Base-by-base conservation (phyloP, 2,113 vertebrate genomes). In the Notarius lentiginosus region DNA sequence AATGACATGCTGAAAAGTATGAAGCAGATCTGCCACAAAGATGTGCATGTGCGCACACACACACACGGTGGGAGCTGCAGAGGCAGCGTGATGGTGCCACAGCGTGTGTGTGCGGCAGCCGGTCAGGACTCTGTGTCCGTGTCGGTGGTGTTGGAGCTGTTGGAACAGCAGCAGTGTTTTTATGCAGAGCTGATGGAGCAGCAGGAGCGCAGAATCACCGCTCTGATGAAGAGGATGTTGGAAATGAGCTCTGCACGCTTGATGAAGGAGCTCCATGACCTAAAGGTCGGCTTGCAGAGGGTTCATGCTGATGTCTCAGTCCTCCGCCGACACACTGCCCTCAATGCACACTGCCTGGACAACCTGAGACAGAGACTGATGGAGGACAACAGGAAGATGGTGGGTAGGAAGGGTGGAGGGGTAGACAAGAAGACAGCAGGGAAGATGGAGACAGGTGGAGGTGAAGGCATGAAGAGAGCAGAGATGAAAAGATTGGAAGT, bases 141-240 rank as follows among this genome's bases (percentile, higher is more conserved):
- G 76, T 91, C 92, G 27, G 91, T 93, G 0, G 81, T 95, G 27
- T 93, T 93, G 5, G 92, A 96, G 61, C 91, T 96, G 30, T 85
- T 96, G 84, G 94, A 95, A 1, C 94, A 95, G 68, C 95, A 95
- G 68, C 91, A 92, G 88, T 91, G 91, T 84, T 92, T 91, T 86
- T 95, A 93, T 88, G 91, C 72, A 41, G 93, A 94, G 85, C 92
- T 95, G 14, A 83, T 95, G 34, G 91, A 94, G 90, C 94, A 94
- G 87, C 94, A 95, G 90, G 94, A 95, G 82, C 90, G 91, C 63
- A 95, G 90, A 89, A 94, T 93, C 86, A 88, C 91, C 68, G 90
- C 93, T 11, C 95, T 94, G 87, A 89, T 95, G 7, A 93, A 94
- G 87, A 93, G 95, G 92, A 55, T 94, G 84, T 93, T 93, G 91